phyloP scores from a whole-genome alignment of 2,888 invertebrate species.

The Caenorhabditis becei region DNA sequence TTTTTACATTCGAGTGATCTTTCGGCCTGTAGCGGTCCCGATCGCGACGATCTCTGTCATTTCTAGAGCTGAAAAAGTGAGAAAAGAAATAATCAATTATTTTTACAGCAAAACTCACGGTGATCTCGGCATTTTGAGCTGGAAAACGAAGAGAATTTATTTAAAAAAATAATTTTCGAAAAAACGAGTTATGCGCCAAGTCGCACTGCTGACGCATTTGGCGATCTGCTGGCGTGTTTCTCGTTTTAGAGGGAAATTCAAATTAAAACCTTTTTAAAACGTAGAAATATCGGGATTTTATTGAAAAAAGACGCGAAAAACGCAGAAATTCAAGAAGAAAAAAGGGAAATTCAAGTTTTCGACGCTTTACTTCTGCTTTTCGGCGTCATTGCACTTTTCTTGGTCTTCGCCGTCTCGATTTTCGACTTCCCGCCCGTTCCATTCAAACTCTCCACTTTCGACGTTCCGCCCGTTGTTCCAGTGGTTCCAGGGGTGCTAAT shows the following conservation, averaged over 20 bases:
- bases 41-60: conserved; percentile 45
- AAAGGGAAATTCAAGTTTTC: too few species aligned
- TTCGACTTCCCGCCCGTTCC: too few species aligned
- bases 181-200: conserved; percentile 2
- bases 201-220: conserved; percentile 15
- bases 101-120: conserved; percentile 15
- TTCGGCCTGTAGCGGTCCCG: conserved; percentile 36
- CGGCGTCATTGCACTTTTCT: too few species aligned
- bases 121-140: conserved; percentile 5
- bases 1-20: conserved; percentile 42
- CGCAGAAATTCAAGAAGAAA: too few species aligned
- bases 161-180: conserved; percentile 5
- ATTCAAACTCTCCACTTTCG: too few species aligned
- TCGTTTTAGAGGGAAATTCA: conserved; percentile 9
- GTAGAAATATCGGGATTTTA: too few species aligned
- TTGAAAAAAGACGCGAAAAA: too few species aligned
- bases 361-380: not conserved
- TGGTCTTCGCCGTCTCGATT: too few species aligned
- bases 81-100: not conserved
- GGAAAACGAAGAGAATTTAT: not conserved
- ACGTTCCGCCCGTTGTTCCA: too few species aligned
- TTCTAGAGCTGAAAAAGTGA: conserved; percentile 38
- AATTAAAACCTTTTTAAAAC: too few species aligned
- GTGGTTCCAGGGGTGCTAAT: too few species aligned
- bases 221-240: conserved; percentile 19